Evolutionary conservation across 2,797 vertebrate genomes (phyloP).

Genomic region (Vespertilio murinus): DNA sequence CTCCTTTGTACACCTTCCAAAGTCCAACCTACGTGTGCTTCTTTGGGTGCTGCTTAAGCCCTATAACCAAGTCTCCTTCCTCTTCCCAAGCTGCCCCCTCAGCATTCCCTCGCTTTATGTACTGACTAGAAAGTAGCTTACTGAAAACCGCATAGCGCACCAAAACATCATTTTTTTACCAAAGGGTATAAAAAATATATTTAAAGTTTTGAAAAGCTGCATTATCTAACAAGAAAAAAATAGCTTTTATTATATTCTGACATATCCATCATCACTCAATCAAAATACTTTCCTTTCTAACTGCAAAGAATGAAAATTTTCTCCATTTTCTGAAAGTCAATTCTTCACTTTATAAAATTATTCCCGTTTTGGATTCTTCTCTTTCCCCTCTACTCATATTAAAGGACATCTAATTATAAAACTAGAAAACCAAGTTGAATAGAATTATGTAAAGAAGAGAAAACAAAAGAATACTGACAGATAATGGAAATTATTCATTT

Average conservation of each 20-base stretch:
- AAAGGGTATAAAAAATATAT: background rate
- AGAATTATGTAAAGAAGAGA: conserved; percentile 65
- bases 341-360: conserved; percentile 73
- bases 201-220: conserved; percentile 46
- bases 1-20: background rate
- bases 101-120: background rate
- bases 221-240: conserved; percentile 48
- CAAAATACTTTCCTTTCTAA: conserved; percentile 53
- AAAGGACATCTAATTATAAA: conserved; percentile 78
- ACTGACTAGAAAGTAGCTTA: background rate
- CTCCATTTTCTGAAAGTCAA: conserved; percentile 75
- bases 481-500: conserved; percentile 63
- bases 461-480: conserved; percentile 76
- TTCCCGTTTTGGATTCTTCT: conserved; percentile 50
- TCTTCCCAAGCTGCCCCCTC: background rate
- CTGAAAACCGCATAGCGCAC: background rate
- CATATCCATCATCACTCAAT: conserved; percentile 49
- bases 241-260: background rate
- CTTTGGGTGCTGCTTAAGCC: background rate
- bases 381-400: conserved; percentile 40
- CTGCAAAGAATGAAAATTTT: conserved; percentile 79
- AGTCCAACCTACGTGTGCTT: background rate
- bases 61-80: background rate
- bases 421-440: conserved; percentile 63
- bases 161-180: background rate